A percentile compares a stretch with the other conserved stretches of the same genome.
These are phyloP conservation scores for Nixonia krombeini DNA, from an alignment of 1,140 invertebrate genomes.

Conservation along the genomic window DNA sequence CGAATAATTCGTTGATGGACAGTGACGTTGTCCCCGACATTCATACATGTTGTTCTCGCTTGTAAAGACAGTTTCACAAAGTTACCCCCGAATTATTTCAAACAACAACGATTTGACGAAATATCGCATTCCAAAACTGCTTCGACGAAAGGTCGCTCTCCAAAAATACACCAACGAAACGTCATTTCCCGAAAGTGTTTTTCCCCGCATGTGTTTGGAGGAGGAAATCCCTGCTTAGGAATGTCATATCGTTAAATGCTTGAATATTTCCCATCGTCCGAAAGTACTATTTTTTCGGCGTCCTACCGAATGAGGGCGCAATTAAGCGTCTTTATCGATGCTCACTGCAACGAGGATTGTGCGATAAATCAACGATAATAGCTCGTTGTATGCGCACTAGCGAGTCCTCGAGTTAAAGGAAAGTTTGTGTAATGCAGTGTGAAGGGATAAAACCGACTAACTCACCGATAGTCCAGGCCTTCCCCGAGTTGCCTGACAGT, in stretches of 20 bases:
- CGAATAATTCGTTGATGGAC: too few relatives aligned
- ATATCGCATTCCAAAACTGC: too few relatives aligned
- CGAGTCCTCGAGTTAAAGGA: slow-evolving; percentile 4
- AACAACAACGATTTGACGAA: too few relatives aligned
- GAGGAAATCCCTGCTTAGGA: too few relatives aligned
- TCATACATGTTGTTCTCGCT: background rate
- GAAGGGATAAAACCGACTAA: slow-evolving; percentile 14
- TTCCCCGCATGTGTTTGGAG: too few relatives aligned
- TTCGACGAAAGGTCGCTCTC: too few relatives aligned
- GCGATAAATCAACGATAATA: slow-evolving; percentile 1
- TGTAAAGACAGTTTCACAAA: too few relatives aligned
- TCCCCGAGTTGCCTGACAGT: slow-evolving; percentile 85
- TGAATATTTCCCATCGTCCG: background rate
- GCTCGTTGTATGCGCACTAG: background rate
- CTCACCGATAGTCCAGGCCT: slow-evolving; percentile 84
- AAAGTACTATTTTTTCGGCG: background rate
- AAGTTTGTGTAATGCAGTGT: slow-evolving; percentile 15
- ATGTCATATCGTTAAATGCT: too few relatives aligned
- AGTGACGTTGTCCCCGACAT: too few relatives aligned
- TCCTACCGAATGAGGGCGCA: background rate
- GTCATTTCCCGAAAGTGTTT: too few relatives aligned
- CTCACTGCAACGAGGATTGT: background rate
- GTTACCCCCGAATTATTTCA: too few relatives aligned
- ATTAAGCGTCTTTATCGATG: slow-evolving; percentile 8
- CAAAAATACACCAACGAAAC: too few relatives aligned